Evolutionary conservation across 2,113 vertebrate species (phyloP).

Genomic region (Lampris megalopsis): DNA sequence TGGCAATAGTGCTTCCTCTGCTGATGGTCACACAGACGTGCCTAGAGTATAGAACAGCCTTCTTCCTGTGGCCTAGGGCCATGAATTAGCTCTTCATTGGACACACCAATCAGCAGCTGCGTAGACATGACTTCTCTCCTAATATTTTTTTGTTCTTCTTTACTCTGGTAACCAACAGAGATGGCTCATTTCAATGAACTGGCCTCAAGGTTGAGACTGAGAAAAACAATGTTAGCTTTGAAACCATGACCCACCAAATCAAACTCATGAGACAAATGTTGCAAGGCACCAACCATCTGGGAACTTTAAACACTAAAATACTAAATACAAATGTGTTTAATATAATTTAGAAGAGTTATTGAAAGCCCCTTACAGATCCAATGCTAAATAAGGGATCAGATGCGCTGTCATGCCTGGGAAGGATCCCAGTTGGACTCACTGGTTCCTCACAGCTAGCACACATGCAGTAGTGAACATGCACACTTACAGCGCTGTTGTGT

Average conservation of each 20-base stretch:
- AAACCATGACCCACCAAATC: slow-evolving; percentile 8
- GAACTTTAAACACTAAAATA: slow-evolving; percentile 14
- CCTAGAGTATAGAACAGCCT: slow-evolving; percentile 76
- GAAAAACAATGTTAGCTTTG: slow-evolving; percentile 50
- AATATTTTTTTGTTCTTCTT: slow-evolving; percentile 23
- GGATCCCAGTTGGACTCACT: slow-evolving; percentile 36
- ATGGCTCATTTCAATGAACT: slow-evolving; percentile 55
- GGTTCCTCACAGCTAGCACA: slow-evolving; percentile 2
- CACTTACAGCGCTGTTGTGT: slow-evolving; percentile 6
- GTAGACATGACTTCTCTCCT: slow-evolving; percentile 40
- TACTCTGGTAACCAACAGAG: slow-evolving; percentile 53
- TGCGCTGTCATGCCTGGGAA: slow-evolving; percentile 32
- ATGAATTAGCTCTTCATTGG: slow-evolving; percentile 80
- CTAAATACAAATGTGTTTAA: slow-evolving; percentile 28
- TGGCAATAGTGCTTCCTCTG: slow-evolving; percentile 82
- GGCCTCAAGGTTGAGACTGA: slow-evolving; percentile 51
- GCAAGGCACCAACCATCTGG: slow-evolving; percentile 11
- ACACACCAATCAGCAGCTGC: slow-evolving; percentile 76
- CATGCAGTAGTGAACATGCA: neutral
- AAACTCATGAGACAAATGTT: neutral
- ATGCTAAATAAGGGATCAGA: slow-evolving; percentile 22
- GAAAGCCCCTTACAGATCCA: slow-evolving; percentile 46
- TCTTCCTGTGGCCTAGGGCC: slow-evolving; percentile 77
- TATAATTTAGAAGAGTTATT: slow-evolving; percentile 28
- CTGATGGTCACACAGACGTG: slow-evolving; percentile 79